Evolutionary conservation across 2,797 vertebrate genomes (phyloP), one percentile per base, ranked within the genome.

Genomic region (Bovichtus diacanthus): DNA sequence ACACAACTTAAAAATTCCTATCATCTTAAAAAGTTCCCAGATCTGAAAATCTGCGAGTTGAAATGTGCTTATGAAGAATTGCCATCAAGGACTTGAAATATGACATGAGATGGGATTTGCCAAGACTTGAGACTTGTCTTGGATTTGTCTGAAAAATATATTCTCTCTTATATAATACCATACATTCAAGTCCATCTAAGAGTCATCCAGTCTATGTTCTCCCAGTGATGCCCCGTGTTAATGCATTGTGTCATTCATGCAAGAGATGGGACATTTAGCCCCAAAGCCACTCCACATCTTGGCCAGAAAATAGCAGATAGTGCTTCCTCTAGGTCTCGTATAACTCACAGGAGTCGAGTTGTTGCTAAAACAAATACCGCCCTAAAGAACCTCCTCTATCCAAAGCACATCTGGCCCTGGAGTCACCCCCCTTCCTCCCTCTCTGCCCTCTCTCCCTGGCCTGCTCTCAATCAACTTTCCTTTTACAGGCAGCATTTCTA

Each of bases 401-500:
- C 78, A 78, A 77, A 1, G 3, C 59, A 82, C 73, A 84, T 82
- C 69, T 81, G 80, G 72, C 29, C 49, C 51, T 12, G 3, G 15
- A 74, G 51, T 51, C 63, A 21, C 23, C 25, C 23, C 15, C 29
- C 31, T 34, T 39, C 74, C 38, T 59, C 69, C 55, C 79, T 69
- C 55, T 39, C 74, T 66, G 12, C 54, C 64, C 73, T 62, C 62
- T 34, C 31, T 34, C 31, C 36, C 44, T 23, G 9, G 59, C 54
- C 58, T 81, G 74, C 76, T 76, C 77, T 81, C 84, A 84, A 87
- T 88, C 83, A 86, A 53, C 83, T 27, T 36, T 10, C 19, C 62
- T 81, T 88, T 82, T 83, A 77, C 59, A 74, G 44, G 76, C 84
- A 78, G 50, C 23, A 9, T 34, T 77, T 84, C 90, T 92, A 93